phyloP scores from a whole-genome alignment of 1,140 invertebrate species.

The Drosophila cardini region DNA sequence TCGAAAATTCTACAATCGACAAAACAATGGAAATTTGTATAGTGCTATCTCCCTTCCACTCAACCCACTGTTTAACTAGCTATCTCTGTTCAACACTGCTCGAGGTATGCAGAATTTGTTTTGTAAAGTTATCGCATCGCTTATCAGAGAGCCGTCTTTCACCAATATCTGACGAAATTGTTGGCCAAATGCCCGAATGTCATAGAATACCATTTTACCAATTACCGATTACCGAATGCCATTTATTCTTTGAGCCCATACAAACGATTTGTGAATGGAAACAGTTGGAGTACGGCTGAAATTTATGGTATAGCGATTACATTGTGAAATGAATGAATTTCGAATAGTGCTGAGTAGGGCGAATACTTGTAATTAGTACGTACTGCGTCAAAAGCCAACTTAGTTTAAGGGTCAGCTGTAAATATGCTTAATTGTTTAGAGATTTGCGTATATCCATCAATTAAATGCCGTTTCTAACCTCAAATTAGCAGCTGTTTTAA shows the following conservation, averaged over 20 bases:
- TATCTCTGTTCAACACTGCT: conserved; percentile 11
- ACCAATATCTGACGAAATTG: conserved; percentile 20
- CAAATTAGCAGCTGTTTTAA: neutral
- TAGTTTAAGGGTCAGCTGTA: neutral
- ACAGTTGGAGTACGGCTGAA: conserved; percentile 11
- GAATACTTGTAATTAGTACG: conserved; percentile 12
- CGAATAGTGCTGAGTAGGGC: conserved; percentile 10
- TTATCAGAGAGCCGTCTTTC: conserved; percentile 49
- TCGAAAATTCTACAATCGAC: conserved; percentile 17
- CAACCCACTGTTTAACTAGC: too few relatives aligned
- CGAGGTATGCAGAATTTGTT: conserved; percentile 73
- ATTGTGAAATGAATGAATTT: conserved; percentile 31
- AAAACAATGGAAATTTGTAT: conserved; percentile 31
- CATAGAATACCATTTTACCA: conserved; percentile 2
- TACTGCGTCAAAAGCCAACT: neutral
- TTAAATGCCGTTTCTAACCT: neutral
- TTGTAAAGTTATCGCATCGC: conserved; percentile 60
- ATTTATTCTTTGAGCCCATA: too few relatives aligned
- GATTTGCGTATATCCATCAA: neutral
- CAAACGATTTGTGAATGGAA: conserved; percentile 51
- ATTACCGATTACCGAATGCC: conserved; percentile 16
- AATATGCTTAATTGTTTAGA: neutral
- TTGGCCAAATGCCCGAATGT: conserved; percentile 1
- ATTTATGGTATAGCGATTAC: conserved; percentile 44
- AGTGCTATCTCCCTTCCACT: neutral